These are phyloP conservation scores for Laticauda laticaudata DNA, from an alignment of 2,113 vertebrate species.

Conservation along the genomic window DNA sequence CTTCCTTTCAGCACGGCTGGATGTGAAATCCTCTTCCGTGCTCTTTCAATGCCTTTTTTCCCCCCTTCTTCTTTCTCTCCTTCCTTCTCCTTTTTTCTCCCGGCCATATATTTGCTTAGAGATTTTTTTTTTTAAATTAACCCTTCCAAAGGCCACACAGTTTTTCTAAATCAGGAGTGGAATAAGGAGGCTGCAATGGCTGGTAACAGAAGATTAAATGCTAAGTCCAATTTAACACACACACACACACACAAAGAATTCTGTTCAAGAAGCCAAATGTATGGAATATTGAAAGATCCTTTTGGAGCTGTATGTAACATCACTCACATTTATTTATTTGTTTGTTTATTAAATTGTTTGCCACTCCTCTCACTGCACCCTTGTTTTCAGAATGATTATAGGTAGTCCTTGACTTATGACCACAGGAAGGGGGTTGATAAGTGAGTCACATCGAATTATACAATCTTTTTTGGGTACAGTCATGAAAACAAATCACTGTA, in stretches of 20 bases:
- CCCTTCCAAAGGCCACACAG: constrained; percentile 6
- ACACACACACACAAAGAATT: too few relatives aligned
- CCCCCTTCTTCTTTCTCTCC: neutral
- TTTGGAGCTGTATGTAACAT: neutral
- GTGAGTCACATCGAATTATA: too few relatives aligned
- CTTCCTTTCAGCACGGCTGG: neutral
- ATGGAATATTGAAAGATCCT: neutral
- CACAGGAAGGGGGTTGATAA: too few relatives aligned
- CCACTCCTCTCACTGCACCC: too few relatives aligned
- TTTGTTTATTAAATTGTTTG: too few relatives aligned
- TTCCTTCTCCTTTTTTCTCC: neutral
- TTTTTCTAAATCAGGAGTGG: neutral
- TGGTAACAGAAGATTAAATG: neutral
- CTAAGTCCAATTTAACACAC: neutral
- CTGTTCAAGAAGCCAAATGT: neutral
- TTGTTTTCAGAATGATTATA: too few relatives aligned
- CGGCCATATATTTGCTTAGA: neutral
- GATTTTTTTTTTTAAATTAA: constrained; percentile 35
- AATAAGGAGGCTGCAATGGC: neutral
- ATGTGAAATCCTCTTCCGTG: fast-evolving
- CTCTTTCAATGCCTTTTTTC: constrained; percentile 1
- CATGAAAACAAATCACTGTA: too few relatives aligned
- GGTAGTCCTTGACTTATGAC: too few relatives aligned
- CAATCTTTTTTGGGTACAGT: too few relatives aligned
- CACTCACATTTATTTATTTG: neutral